Percentiles rank a stretch among this genome's conserved stretches.
phyloP scores from a whole-genome alignment of 2,113 vertebrate species.

The Macquaria ambigua region DNA sequence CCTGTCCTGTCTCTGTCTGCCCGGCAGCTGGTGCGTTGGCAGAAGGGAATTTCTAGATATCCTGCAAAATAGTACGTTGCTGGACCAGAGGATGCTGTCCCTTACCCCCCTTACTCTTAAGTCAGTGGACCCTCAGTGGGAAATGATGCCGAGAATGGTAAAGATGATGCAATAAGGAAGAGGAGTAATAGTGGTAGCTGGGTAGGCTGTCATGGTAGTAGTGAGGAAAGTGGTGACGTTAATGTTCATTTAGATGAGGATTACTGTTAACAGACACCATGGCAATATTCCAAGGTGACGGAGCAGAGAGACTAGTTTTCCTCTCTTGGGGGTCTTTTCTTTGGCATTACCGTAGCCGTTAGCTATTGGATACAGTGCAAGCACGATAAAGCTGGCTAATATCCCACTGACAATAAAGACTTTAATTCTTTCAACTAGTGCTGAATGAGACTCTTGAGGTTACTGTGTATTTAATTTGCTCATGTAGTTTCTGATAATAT shows the following conservation, averaged over 20 bases:
- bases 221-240: not conserved
- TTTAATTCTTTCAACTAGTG: slow-evolving; percentile 30
- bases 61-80: not conserved
- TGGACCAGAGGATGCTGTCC: not conserved
- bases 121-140: not conserved
- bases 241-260: slow-evolving; percentile 29
- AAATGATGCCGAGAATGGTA: not conserved
- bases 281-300: slow-evolving; percentile 50
- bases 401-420: slow-evolving; percentile 41
- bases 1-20: slow-evolving; percentile 36
- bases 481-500: not conserved
- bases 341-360: slow-evolving; percentile 37
- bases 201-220: not conserved
- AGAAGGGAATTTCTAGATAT: slow-evolving; percentile 25
- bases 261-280: slow-evolving; percentile 23
- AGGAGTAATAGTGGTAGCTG: not conserved
- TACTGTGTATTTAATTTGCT: slow-evolving; percentile 16
- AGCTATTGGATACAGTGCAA: slow-evolving; percentile 41
- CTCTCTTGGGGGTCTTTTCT: slow-evolving; percentile 65
- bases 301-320: slow-evolving; percentile 35
- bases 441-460: slow-evolving; percentile 24
- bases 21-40: slow-evolving; percentile 61
- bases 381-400: slow-evolving; percentile 53
- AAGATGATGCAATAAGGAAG: slow-evolving; percentile 4
- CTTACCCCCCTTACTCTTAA: not conserved